Conservation (phyloP, 2,888 invertebrate species). For the Xestia sexstrigata region DNA sequence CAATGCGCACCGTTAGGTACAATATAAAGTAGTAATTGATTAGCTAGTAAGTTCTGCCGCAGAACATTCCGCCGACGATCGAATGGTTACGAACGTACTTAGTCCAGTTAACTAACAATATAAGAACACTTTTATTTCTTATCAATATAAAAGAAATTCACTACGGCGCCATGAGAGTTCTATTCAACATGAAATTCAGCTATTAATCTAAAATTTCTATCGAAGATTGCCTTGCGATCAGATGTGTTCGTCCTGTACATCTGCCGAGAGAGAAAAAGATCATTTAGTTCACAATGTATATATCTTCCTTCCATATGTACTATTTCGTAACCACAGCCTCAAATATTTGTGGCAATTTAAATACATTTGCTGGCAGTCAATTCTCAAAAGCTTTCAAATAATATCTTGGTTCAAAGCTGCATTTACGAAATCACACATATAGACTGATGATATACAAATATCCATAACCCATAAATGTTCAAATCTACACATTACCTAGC, state of each 20-base stretch:
- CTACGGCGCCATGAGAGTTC: conserved; percentile 70
- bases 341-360: background rate
- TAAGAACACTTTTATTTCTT: conserved; percentile 90
- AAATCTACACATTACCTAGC: conserved; percentile 60
- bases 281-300: conserved; percentile 78
- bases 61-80: conserved; percentile 53
- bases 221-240: conserved; percentile 87
- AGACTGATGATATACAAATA: conserved; percentile 55
- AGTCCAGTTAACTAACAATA: conserved; percentile 79
- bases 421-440: conserved; percentile 57
- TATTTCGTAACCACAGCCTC: conserved; percentile 53
- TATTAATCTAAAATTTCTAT: conserved; percentile 70
- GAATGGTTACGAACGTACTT: conserved; percentile 58
- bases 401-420: conserved; percentile 12
- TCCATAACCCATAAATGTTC: conserved; percentile 47
- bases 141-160: conserved; percentile 77
- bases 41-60: conserved; percentile 58
- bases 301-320: conserved; percentile 53
- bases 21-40: conserved; percentile 66
- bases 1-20: conserved; percentile 56
- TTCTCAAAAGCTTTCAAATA: background rate
- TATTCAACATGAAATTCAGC: conserved; percentile 73
- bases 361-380: background rate
- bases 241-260: conserved; percentile 94
- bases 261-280: conserved; percentile 92